Conservation (phyloP, 2,113 vertebrate genomes). For the Aramus guarauna region DNA sequence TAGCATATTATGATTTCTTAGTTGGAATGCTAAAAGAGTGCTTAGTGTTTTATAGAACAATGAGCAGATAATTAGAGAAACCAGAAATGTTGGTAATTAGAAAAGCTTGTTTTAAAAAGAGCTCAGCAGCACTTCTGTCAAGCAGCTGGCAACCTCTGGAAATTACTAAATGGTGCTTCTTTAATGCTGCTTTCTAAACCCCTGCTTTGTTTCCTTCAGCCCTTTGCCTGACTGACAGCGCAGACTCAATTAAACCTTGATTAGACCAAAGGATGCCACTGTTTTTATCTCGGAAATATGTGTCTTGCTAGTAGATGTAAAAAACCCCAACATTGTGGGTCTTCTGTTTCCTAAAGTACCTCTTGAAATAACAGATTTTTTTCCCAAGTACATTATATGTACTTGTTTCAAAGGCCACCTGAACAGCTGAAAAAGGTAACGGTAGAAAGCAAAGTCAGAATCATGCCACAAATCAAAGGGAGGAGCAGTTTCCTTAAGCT, state of each 20-base stretch:
- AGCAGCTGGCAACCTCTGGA: constrained; percentile 39
- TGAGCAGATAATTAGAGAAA: constrained; percentile 21
- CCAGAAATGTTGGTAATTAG: neutral
- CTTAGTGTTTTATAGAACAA: neutral
- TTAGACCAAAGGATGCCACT: neutral
- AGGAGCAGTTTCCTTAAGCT: neutral
- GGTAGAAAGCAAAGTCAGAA: neutral
- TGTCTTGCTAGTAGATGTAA: neutral
- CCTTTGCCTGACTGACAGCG: neutral
- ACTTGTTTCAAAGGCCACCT: neutral
- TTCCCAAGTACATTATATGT: neutral
- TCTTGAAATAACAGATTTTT: neutral
- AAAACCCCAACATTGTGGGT: neutral
- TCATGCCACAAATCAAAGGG: neutral
- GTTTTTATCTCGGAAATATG: neutral
- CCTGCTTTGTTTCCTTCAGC: neutral
- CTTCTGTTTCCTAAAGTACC: neutral
- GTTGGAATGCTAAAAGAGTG: neutral
- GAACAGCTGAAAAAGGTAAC: neutral
- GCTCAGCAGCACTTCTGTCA: neutral
- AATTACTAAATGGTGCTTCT: neutral
- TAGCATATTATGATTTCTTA: neutral
- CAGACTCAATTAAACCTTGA: constrained; percentile 32
- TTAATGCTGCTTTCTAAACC: neutral
- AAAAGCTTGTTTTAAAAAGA: constrained; percentile 1